Base-by-base conservation (phyloP, 2,797 vertebrate genomes). In the Denticeps clupeoides region DNA sequence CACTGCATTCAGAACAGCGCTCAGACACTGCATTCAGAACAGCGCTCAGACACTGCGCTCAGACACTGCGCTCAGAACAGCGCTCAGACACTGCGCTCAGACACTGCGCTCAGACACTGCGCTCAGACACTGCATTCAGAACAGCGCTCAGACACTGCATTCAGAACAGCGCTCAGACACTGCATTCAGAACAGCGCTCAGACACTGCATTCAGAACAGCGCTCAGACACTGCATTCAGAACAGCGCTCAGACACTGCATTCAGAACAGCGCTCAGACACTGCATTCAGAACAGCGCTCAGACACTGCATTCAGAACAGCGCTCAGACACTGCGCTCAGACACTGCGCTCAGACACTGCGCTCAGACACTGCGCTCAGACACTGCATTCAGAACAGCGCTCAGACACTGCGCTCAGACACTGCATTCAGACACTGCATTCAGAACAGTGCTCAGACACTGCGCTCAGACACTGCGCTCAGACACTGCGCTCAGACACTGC, bases 121-220 rank as follows among this genome's bases (percentile, higher is more conserved):
- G 29, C 24, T 46, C 38, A 13, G 19, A 21, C 2, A 41, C 2
- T n/a, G 53, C 43, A 59, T 23, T 46, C 13, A 41, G 15, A 33
- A 13, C 24, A 28, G 47, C 37, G 33, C 13, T 33, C 21, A n/a
- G 19, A 24, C 31, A 38, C n/a, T n/a, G 27, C 45, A 37, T 7
- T 9, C 16, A 38, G 12, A 21, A 19, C 5, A 5, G 16, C 11
- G 29, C 24, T 46, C 38, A 13, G 19, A 21, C 2, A 41, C 2
- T n/a, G 53, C 43, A 59, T 23, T 46, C 13, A 41, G 15, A 33
- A 13, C 24, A 28, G 47, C 37, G 33, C 13, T 33, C 21, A n/a
- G 19, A 24, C 31, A 38, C n/a, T n/a, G 27, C 45, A 37, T 7
- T 9, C 16, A 38, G 12, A 21, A 19, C 5, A 5, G 16, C 11